Evolutionary conservation across 2,113 vertebrate genomes (phyloP).

Genomic region (Channa maculata): DNA sequence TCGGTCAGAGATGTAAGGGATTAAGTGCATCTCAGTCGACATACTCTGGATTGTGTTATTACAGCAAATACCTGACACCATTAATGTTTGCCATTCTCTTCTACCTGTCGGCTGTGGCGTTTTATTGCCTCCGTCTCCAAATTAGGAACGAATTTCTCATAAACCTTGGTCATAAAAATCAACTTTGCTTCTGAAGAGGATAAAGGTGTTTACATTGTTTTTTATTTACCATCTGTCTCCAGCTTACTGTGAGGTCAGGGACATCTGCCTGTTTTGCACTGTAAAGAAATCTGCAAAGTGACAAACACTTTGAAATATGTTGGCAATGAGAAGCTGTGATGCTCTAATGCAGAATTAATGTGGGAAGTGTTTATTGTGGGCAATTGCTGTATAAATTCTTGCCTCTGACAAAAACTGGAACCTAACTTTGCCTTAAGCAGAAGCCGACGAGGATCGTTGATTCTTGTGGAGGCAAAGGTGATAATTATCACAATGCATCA

Average conservation of each 20-base stretch:
- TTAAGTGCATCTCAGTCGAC: background rate
- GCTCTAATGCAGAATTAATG: conserved; percentile 10
- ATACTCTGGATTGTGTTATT: background rate
- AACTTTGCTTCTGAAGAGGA: background rate
- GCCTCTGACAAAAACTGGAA: background rate
- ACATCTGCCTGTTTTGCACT: background rate
- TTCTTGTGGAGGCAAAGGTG: conserved; percentile 8
- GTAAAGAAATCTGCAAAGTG: background rate
- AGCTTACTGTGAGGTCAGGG: background rate
- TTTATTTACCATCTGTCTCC: background rate
- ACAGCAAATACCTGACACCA: background rate
- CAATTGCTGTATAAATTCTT: background rate
- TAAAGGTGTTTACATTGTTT: conserved; percentile 1
- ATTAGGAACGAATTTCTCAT: conserved; percentile 16
- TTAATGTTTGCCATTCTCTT: background rate
- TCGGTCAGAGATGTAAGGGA: background rate
- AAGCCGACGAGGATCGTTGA: background rate
- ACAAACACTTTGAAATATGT: background rate
- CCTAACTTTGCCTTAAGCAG: background rate
- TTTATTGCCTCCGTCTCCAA: conserved; percentile 1
- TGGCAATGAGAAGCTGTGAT: background rate
- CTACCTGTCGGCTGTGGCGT: background rate
- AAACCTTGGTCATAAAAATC: conserved; percentile 12
- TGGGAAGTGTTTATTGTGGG: background rate
- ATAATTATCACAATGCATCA: conserved; percentile 33